Percentiles rank a stretch among this genome's conserved stretches.
Conservation (phyloP, 2,113 vertebrate species). For the Xyrauchen texanus region DNA sequence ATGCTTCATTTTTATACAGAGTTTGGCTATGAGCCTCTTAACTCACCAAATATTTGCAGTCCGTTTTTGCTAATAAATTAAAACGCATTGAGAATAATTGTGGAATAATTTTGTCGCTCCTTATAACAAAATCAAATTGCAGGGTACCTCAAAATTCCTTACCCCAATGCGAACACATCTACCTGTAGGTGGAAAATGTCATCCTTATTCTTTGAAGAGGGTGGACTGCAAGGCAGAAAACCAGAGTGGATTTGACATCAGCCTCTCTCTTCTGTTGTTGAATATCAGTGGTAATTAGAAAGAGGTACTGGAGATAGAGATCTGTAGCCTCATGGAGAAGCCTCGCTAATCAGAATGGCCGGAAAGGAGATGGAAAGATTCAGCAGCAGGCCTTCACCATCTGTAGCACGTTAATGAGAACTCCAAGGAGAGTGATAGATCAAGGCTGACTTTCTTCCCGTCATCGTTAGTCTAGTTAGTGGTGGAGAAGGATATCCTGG, state of each 20-base stretch:
- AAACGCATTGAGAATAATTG: too few species aligned
- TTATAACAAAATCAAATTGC: too few species aligned
- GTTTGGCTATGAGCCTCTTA: too few species aligned
- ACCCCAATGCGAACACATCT: too few species aligned
- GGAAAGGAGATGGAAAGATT: conserved; percentile 6
- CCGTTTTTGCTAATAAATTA: too few species aligned
- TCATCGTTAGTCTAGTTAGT: conserved; percentile 33
- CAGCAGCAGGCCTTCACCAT: conserved; percentile 32
- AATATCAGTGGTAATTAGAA: conserved; percentile 46
- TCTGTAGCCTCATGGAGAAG: conserved; percentile 32
- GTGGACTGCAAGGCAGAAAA: conserved; percentile 8
- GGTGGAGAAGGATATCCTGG: not conserved
- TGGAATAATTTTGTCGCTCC: too few species aligned
- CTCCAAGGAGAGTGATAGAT: conserved; percentile 35
- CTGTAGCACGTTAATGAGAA: conserved; percentile 33
- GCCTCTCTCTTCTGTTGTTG: not conserved
- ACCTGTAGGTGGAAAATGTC: not conserved
- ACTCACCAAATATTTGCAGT: too few species aligned
- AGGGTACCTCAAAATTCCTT: too few species aligned
- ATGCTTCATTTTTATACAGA: too few species aligned
- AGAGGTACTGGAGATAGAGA: conserved; percentile 12
- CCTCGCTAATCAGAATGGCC: conserved; percentile 41
- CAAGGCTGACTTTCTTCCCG: conserved; percentile 33
- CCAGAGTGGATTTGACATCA: conserved; percentile 21
- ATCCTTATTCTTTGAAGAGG: not conserved